Evolutionary conservation across 2,797 vertebrate genomes (phyloP), one percentile per base, ranked within the genome.

Genomic region (Brotogeris chrysoptera): DNA sequence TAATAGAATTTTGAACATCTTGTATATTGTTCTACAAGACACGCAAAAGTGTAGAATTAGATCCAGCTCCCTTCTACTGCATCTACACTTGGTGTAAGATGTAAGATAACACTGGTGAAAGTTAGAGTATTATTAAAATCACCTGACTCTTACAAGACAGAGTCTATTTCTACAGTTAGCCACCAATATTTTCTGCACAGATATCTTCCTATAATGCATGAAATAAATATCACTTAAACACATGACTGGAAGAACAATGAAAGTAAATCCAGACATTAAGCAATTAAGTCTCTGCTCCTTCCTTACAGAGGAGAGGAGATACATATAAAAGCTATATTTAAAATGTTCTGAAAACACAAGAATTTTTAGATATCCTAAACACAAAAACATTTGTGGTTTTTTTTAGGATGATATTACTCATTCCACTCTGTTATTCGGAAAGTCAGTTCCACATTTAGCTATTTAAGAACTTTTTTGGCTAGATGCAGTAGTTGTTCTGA

Each of bases 251-350:
- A 36, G 27, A 44, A 63, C 44, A 32, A 23, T 7, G 10, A 64
- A 86, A 57, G 57, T 34, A 92, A 90, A 91, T 80, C 43, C 15
- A 59, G 57, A 80, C 24, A 36, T 52, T 60, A 59, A 80, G 18
- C 11, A 80, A 71, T 23, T 50, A 50, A 66, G 18, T 72, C 34
- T 80, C 55, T 77, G 7, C 12, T 92, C 27, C 43, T 47, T 41
- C 23, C 21, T 80, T 65, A 59, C 11, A 82, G 64, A 81, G 43
- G 13, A 83, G 9, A 80, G 28, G 52, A n/a, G n/a, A n/a, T n/a
- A 74, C n/a, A 66, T 27, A 65, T 46, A 95, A 88, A 90, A 90
- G 13, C 30, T 89, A 52, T 70, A 78, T 88, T 95, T 92, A 91
- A 44, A 16, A 28, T 63, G 19, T 36, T 69, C 80, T 59, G 46